Percentiles rank a stretch among this genome's conserved stretches.
These are phyloP conservation scores for Martes flavigula DNA, from an alignment of 2,797 vertebrate genomes.

Conservation along the genomic window DNA sequence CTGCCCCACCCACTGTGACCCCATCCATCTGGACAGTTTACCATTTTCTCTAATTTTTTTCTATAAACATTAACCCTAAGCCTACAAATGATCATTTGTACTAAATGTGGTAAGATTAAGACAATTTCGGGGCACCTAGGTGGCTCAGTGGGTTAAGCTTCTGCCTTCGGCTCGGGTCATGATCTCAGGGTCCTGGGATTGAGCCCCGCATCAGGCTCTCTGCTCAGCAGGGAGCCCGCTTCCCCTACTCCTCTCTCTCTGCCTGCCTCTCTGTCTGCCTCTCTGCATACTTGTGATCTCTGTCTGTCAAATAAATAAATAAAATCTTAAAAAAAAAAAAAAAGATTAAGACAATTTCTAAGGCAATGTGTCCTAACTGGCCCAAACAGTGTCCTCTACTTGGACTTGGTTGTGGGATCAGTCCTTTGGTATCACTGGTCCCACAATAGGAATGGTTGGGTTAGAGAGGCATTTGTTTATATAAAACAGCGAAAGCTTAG, in stretches of 20 bases:
- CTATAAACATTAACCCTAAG: not conserved
- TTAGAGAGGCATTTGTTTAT: not conserved
- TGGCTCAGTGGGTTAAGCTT: too few species aligned
- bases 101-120: not conserved
- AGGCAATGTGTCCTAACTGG: not conserved
- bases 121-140: too few species aligned
- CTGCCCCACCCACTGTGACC: not conserved
- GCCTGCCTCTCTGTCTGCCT: too few species aligned
- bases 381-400: not conserved
- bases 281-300: too few species aligned
- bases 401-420: not conserved
- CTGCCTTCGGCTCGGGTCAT: too few species aligned
- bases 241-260: rapidly evolving
- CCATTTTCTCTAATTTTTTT: not conserved
- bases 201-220: too few species aligned
- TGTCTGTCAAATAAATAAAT: too few species aligned
- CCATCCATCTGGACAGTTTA: not conserved
- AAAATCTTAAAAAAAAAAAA: too few species aligned
- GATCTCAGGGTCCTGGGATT: too few species aligned
- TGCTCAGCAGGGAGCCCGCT: too few species aligned
- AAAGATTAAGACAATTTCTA: not conserved
- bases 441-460: not conserved
- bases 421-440: not conserved
- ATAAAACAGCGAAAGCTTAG: not conserved
- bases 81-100: not conserved